phyloP scores from a whole-genome alignment of 2,113 vertebrate genomes.

The Trichomycterus rosablanca region DNA sequence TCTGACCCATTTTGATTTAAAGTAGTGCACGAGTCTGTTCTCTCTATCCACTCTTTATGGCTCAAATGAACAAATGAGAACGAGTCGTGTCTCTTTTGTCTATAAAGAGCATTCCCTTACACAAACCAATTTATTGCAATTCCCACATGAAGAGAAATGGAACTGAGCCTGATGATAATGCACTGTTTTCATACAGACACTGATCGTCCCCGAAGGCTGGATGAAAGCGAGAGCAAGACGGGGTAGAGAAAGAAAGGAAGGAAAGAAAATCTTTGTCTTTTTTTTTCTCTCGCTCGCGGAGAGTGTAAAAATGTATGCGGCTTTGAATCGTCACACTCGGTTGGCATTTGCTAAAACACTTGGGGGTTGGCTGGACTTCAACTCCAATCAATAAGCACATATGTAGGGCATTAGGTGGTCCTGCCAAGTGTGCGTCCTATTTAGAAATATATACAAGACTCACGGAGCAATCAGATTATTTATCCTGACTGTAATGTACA shows the following conservation, averaged over 20 bases:
- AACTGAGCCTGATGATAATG: constrained; percentile 31
- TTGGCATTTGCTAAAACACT: constrained; percentile 4
- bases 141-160: constrained; percentile 38
- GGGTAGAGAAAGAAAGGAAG: not conserved
- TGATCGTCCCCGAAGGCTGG: constrained; percentile 22
- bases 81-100: not conserved
- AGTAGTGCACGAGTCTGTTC: constrained; percentile 64
- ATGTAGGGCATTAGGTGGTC: constrained; percentile 32
- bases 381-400: constrained; percentile 36
- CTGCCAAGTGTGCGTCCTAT: constrained; percentile 30
- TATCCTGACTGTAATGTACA: constrained; percentile 2
- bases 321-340: constrained; percentile 3
- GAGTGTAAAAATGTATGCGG: constrained; percentile 17
- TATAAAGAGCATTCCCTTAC: constrained; percentile 39
- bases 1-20: constrained; percentile 69
- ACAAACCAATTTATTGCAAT: constrained; percentile 46
- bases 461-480: constrained; percentile 14
- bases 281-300: not conserved
- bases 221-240: constrained; percentile 15
- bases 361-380: constrained; percentile 32
- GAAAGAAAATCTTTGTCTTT: not conserved
- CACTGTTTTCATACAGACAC: constrained; percentile 41
- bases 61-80: constrained; percentile 41
- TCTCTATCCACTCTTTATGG: constrained; percentile 56
- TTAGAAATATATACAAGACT: constrained; percentile 24